Percentiles rank a stretch among this genome's conserved stretches.
These are phyloP conservation scores for Scolanthus callimorphus DNA, from an alignment of 92 coral and sea anemone species.

Conservation along the genomic window DNA sequence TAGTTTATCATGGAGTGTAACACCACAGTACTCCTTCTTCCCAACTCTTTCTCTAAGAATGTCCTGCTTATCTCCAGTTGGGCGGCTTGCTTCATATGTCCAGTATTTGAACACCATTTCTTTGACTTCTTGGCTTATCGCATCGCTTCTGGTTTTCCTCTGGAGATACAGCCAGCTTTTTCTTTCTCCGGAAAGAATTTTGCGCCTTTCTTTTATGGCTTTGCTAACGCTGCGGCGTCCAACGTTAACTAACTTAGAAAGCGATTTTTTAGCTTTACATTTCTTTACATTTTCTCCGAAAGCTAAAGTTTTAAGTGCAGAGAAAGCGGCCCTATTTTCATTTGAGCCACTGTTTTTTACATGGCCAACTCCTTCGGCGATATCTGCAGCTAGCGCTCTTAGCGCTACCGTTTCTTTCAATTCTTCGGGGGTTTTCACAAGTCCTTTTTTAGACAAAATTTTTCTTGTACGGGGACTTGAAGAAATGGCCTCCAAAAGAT, in stretches of 20 bases:
- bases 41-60: neutral
- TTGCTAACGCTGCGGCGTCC: neutral
- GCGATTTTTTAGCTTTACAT: neutral
- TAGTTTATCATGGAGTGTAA: no score
- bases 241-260: neutral
- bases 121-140: neutral
- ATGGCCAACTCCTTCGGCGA: constrained; percentile 16
- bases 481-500: constrained; percentile 3
- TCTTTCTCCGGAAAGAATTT: neutral
- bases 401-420: constrained; percentile 20
- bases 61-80: neutral
- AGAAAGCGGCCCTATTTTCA: constrained; percentile 22
- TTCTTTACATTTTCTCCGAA: constrained; percentile 14
- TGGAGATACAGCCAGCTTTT: neutral
- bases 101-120: neutral
- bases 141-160: neutral
- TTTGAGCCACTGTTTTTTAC: constrained; percentile 29
- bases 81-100: neutral
- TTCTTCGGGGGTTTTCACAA: constrained; percentile 17
- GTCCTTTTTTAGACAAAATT: constrained; percentile 14
- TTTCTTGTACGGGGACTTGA: constrained; percentile 21
- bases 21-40: neutral
- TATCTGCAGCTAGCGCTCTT: constrained; percentile 18
- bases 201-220: neutral
- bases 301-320: constrained; percentile 22